phyloP scores from a whole-genome alignment of 2,113 vertebrate species.

The Mirounga angustirostris region DNA sequence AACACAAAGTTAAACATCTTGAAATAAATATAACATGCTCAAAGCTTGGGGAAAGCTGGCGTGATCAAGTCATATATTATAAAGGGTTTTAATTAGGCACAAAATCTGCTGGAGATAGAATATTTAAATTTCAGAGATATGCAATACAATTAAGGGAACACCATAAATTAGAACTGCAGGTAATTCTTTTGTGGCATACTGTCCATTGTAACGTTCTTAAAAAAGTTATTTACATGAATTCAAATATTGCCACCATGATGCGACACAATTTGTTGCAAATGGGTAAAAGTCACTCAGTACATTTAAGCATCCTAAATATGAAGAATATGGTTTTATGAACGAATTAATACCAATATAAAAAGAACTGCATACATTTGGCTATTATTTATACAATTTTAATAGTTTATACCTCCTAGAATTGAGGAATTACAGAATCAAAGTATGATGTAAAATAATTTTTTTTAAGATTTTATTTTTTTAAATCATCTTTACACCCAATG shows the following conservation, averaged over 20 bases:
- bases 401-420: background rate
- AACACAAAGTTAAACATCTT: background rate
- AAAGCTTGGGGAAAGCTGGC: background rate
- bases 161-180: background rate
- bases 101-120: background rate
- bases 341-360: background rate
- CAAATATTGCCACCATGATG: background rate
- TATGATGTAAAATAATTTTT: background rate
- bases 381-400: background rate
- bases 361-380: background rate
- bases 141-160: background rate
- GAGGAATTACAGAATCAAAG: slow-evolving; percentile 2
- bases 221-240: background rate
- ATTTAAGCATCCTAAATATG: background rate
- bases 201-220: background rate
- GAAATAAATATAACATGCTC: background rate
- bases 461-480: background rate
- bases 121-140: slow-evolving; percentile 4
- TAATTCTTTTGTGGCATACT: background rate
- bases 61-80: background rate
- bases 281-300: background rate
- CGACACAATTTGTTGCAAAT: background rate
- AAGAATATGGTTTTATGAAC: slow-evolving; percentile 15
- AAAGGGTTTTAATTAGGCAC: slow-evolving; percentile 23
- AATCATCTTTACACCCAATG: background rate